Conservation (phyloP, 2,797 vertebrate genomes). For the Microctenopoma lineatum region DNA sequence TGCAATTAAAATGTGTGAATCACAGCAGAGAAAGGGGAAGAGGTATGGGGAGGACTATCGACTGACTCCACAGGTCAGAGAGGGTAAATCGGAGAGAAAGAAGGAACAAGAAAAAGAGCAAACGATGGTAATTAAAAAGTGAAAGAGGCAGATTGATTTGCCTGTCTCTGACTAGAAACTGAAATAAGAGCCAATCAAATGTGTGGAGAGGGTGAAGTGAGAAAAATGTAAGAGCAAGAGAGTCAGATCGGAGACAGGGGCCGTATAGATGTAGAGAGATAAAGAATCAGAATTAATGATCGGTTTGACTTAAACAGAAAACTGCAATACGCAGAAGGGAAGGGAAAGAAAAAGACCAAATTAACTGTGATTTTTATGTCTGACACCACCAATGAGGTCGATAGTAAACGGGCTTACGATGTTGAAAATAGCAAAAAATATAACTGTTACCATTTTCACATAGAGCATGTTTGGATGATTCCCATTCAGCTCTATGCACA, state of each 20-base stretch:
- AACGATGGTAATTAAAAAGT: conserved; percentile 63
- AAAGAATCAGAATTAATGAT: conserved; percentile 28
- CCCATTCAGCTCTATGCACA: too few relatives aligned
- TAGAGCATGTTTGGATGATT: background rate
- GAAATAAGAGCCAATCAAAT: conserved; percentile 56
- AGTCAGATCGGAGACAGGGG: conserved; percentile 18
- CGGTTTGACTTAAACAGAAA: conserved; percentile 12
- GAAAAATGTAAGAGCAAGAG: conserved; percentile 20
- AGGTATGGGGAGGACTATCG: conserved; percentile 41
- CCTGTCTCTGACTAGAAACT: conserved; percentile 34
- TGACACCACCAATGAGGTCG: too few relatives aligned
- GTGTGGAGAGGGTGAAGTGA: conserved; percentile 27
- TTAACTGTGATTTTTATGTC: too few relatives aligned
- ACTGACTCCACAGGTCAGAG: conserved; percentile 61
- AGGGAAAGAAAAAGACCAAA: background rate
- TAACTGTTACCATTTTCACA: background rate
- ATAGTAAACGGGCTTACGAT: too few relatives aligned
- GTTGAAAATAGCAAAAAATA: background rate
- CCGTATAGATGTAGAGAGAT: background rate
- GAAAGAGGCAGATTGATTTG: conserved; percentile 62
- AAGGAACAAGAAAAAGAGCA: conserved; percentile 47
- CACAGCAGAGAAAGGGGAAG: conserved; percentile 30
- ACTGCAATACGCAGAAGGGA: background rate
- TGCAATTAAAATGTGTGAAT: conserved; percentile 73
- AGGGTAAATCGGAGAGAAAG: conserved; percentile 63